Conservation (phyloP, 2,888 invertebrate species). For the Cordilura impudica region DNA sequence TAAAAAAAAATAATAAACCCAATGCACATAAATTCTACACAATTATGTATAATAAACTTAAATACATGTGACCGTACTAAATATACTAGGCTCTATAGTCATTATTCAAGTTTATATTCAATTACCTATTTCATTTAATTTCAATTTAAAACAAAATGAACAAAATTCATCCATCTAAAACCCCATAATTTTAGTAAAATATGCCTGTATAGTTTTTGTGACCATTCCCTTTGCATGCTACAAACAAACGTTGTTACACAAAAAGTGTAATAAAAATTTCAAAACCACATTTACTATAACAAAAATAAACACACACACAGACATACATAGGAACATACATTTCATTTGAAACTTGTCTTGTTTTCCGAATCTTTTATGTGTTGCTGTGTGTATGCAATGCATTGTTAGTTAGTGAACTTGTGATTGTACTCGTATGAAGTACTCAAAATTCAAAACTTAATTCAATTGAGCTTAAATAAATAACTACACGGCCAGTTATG, state of each 20-base stretch:
- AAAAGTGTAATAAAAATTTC: slow-evolving; percentile 18
- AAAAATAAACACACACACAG: background rate
- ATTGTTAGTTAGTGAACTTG: background rate
- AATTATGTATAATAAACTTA: too few relatives aligned
- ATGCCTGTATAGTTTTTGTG: background rate
- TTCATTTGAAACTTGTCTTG: slow-evolving; percentile 24
- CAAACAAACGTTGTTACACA: background rate
- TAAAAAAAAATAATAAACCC: too few relatives aligned
- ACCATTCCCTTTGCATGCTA: slow-evolving; percentile 29
- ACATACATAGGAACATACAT: background rate
- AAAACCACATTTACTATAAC: slow-evolving; percentile 26
- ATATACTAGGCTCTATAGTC: too few relatives aligned
- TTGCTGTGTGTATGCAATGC: background rate
- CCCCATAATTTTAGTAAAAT: slow-evolving; percentile 19
- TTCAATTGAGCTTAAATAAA: slow-evolving; percentile 61
- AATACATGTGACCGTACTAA: too few relatives aligned
- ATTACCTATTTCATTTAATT: too few relatives aligned
- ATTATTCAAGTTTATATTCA: too few relatives aligned
- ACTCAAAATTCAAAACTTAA: slow-evolving; percentile 44
- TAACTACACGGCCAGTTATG: slow-evolving; percentile 54
- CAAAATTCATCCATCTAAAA: too few relatives aligned
- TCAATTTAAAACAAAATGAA: too few relatives aligned
- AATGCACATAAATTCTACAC: too few relatives aligned
- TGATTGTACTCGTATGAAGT: background rate
- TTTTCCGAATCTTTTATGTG: background rate